Conservation (phyloP, 2,797 vertebrate genomes). For the Amphiprion clarkii region DNA sequence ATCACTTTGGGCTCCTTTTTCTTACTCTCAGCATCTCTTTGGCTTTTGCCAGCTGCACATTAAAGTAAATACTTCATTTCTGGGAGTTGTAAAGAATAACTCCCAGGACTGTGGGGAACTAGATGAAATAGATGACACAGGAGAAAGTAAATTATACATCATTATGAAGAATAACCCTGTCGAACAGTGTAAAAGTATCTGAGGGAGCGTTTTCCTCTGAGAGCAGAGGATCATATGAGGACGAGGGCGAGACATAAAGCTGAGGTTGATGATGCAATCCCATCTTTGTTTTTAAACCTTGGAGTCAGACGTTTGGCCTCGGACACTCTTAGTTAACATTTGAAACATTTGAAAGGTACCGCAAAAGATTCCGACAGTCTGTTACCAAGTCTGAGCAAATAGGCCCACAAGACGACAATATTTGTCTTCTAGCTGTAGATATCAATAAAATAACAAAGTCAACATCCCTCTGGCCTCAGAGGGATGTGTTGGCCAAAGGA, state of each 20-base stretch:
- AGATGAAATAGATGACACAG: conserved; percentile 16
- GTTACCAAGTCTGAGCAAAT: conserved; percentile 60
- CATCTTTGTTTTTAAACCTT: conserved; percentile 56
- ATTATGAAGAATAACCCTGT: conserved; percentile 44
- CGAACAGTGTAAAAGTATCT: conserved; percentile 27
- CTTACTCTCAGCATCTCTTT: background rate
- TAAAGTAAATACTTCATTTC: conserved; percentile 21
- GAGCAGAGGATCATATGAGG: conserved; percentile 48
- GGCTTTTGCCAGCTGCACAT: conserved; percentile 14
- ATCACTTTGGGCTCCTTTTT: conserved; percentile 1
- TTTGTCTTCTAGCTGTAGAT: conserved; percentile 68
- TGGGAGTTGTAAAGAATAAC: conserved; percentile 16
- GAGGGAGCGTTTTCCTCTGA: conserved; percentile 45
- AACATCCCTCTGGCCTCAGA: conserved; percentile 42
- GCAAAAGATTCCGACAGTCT: conserved; percentile 53
- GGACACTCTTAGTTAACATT: conserved; percentile 28
- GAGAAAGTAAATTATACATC: conserved; percentile 24
- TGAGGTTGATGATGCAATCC: conserved; percentile 60
- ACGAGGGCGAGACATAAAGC: conserved; percentile 39
- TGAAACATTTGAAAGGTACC: conserved; percentile 50
- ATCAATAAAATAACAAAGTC: conserved; percentile 67
- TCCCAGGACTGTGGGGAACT: conserved; percentile 9
- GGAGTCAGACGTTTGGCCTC: conserved; percentile 59
- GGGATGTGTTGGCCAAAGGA: conserved; percentile 22
- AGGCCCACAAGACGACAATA: conserved; percentile 54